Conservation (phyloP, 2,888 invertebrate genomes). For the Tachina grossa region DNA sequence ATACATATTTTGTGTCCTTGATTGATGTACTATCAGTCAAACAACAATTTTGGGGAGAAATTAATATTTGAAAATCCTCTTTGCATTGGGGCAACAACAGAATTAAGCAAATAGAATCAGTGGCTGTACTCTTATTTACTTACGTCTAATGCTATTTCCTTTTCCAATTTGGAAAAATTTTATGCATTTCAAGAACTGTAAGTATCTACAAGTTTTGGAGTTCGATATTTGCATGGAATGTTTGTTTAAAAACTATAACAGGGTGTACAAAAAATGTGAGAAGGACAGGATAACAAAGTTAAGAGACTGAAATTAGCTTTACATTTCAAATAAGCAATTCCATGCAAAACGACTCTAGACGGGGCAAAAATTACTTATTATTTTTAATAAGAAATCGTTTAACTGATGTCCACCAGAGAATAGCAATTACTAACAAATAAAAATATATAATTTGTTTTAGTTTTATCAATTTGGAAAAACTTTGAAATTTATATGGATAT, state of each 20-base stretch:
- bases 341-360: no score
- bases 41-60: not conserved
- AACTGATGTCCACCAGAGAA: no score
- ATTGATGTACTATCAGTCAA: not conserved
- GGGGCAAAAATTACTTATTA: no score
- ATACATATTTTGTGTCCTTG: constrained; percentile 8
- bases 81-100: not conserved
- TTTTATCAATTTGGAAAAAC: no score
- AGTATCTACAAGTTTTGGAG: not conserved
- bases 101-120: constrained; percentile 5
- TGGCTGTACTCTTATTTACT: constrained; percentile 51
- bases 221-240: not conserved
- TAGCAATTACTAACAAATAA: no score
- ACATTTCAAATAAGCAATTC: no score
- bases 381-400: no score
- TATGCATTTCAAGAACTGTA: not conserved
- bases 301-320: no score
- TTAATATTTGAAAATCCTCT: constrained; percentile 29
- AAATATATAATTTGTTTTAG: no score
- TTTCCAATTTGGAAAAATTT: constrained; percentile 48
- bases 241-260: constrained; percentile 2
- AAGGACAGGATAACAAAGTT: no score
- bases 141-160: constrained; percentile 58
- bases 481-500: no score
- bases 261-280: not conserved